phyloP scores from a whole-genome alignment of 2,888 invertebrate species.

The Platynereis dumerilii region DNA sequence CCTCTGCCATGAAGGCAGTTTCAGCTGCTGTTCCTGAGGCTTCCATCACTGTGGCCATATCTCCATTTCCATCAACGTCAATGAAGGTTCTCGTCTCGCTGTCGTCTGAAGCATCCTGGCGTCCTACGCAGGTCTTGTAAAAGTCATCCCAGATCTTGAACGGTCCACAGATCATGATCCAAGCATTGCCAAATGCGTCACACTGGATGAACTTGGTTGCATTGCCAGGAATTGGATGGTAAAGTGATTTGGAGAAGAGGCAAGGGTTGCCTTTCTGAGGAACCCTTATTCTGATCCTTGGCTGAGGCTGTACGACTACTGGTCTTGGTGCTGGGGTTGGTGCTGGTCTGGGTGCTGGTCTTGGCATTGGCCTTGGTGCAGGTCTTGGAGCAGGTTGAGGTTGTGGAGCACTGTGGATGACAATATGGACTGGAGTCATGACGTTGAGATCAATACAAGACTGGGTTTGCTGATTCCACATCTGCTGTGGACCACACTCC shows the following conservation, averaged over 20 bases:
- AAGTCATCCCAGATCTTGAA: conserved; percentile 42
- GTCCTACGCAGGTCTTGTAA: conserved; percentile 36
- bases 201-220: conserved; percentile 47
- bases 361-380: neutral
- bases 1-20: no score
- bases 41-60: no score
- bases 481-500: conserved; percentile 12
- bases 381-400: neutral
- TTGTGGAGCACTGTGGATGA: neutral
- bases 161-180: conserved; percentile 38
- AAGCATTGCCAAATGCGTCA: conserved; percentile 48
- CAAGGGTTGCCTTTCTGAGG: conserved; percentile 8
- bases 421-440: neutral
- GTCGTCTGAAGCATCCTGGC: neutral
- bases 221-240: conserved; percentile 42
- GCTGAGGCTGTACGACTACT: no score
- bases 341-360: conserved; percentile 9
- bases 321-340: conserved; percentile 8
- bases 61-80: no score
- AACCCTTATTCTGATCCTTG: neutral
- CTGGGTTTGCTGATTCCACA: conserved; percentile 26
- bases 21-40: no score
- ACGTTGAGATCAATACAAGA: conserved; percentile 8
- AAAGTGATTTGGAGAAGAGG: conserved; percentile 25
- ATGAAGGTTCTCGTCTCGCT: no score